These are phyloP conservation scores for Pseudomyrmex flavicornis DNA, from an alignment of 1,140 invertebrate species.

Conservation along the genomic window DNA sequence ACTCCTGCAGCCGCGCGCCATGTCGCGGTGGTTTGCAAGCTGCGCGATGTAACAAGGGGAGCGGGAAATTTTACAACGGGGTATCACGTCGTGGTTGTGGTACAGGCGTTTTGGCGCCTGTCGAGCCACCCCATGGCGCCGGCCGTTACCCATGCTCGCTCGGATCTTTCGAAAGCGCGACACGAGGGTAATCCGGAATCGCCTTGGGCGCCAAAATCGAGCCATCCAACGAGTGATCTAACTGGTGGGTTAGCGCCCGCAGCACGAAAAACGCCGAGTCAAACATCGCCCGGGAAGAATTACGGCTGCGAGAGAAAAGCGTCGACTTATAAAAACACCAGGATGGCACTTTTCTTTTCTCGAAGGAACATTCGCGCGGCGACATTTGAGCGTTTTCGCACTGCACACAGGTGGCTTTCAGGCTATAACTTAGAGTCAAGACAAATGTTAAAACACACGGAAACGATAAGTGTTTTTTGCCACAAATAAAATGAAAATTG, in stretches of 20 bases:
- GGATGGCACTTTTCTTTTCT: conserved; percentile 10
- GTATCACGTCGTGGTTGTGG: conserved; percentile 60
- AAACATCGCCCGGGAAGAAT: conserved; percentile 75
- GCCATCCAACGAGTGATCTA: conserved; percentile 47
- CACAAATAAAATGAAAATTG: not conserved
- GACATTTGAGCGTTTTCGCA: not conserved
- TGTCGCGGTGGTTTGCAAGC: conserved; percentile 50
- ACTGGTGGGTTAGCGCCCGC: conserved; percentile 48
- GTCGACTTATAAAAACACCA: conserved; percentile 19
- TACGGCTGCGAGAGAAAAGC: conserved; percentile 59
- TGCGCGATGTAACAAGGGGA: not conserved
- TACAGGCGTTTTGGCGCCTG: conserved; percentile 71
- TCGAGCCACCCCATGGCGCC: conserved; percentile 24
- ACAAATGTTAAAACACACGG: not conserved
- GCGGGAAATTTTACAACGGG: conserved; percentile 39
- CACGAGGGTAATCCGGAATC: conserved; percentile 59
- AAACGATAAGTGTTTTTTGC: not conserved
- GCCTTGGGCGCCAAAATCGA: conserved; percentile 45
- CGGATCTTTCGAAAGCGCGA: conserved; percentile 40
- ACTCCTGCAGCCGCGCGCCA: conserved; percentile 67
- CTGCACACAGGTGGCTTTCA: not conserved
- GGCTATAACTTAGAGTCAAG: not conserved
- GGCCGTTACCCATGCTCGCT: conserved; percentile 55
- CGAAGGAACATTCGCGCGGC: not conserved
- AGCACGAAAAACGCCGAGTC: conserved; percentile 68